Percentiles rank a stretch among this genome's conserved stretches.
These are phyloP conservation scores for Synergus gifuensis DNA, from an alignment of 2,888 invertebrate genomes.

Conservation along the genomic window DNA sequence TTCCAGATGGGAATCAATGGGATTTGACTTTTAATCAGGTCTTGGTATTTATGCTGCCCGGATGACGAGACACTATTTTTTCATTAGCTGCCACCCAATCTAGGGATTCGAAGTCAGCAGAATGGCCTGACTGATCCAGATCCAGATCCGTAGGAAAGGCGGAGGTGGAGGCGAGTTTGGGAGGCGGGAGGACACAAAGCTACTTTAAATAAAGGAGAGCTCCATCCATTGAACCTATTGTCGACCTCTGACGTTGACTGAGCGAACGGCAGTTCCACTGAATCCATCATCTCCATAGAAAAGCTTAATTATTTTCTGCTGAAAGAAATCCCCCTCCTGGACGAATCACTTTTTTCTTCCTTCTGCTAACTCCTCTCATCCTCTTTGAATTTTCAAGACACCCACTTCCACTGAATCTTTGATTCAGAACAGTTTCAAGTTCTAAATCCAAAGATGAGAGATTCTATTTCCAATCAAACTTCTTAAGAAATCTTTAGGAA, in stretches of 20 bases:
- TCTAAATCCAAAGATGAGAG: neutral
- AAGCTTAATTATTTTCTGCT: slow-evolving; percentile 78
- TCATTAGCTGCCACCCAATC: slow-evolving; percentile 59
- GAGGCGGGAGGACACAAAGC: slow-evolving; percentile 73
- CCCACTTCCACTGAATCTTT: slow-evolving; percentile 19
- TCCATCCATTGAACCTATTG: slow-evolving; percentile 77
- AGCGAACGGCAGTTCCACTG: slow-evolving; percentile 72
- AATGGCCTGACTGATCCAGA: slow-evolving; percentile 55
- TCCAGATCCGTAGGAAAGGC: slow-evolving; percentile 60
- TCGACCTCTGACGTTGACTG: slow-evolving; percentile 77
- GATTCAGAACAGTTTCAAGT: neutral
- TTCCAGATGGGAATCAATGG: slow-evolving; percentile 46
- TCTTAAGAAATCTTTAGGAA: neutral
- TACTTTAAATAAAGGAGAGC: slow-evolving; percentile 78
- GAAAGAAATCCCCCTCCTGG: slow-evolving; percentile 70
- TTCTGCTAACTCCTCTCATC: slow-evolving; percentile 47
- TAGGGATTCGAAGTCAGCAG: slow-evolving; percentile 25
- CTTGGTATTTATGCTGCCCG: slow-evolving; percentile 46
- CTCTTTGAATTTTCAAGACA: slow-evolving; percentile 43
- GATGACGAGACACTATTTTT: slow-evolving; percentile 69
- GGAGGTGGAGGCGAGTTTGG: slow-evolving; percentile 49
- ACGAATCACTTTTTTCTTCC: slow-evolving; percentile 60
- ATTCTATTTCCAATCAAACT: slow-evolving; percentile 14
- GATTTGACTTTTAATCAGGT: slow-evolving; percentile 51
- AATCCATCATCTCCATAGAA: slow-evolving; percentile 78